Base-by-base conservation (phyloP, 1,140 invertebrate genomes). In the Drosophila sucinea region DNA sequence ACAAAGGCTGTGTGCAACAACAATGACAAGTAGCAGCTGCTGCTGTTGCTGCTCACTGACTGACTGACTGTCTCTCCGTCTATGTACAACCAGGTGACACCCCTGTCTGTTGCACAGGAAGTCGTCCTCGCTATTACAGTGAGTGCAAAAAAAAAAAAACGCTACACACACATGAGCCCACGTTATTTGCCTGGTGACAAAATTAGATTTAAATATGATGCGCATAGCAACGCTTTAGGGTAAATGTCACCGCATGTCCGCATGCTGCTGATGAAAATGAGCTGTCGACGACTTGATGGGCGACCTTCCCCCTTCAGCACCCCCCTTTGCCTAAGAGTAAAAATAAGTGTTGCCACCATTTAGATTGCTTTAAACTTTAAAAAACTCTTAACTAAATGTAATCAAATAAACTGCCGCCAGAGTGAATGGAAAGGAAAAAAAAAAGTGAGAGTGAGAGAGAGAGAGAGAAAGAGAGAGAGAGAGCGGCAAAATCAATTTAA, bases 201-300 rank as follows among this genome's bases (percentile, higher is more conserved):
- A 89, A 89, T 89, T 89, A 89, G 84, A 89, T 89, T 89, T 89
- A 89, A 89, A 89, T 87, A 84, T 72, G 83, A 65, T 64, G 67
- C 82, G 73, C 82, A 76, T 38, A 67, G 69, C 79, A 63, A 44
- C 25, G 71, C 81, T 67, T 51, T 41, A 47, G 55, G 83, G 79
- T 40, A 87, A 87, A 87, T 89, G 84, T 83, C 77, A 87, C 80
- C 80, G 60, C 84, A 74, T 87, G 84, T 89, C 80, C 80, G 80
- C 72, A 64, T 67, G 76, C 67, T 67, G 60, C 27, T 67, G 79
- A 68, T 80, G 77, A 77, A 74, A 83, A 83, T 80, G 83, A 77
- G 84, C 81, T 85, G 67, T 71, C 70, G 77, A 62, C 70, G 77
- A 62, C 73, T 38, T 63, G 41, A 38, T 38, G 35, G 10, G 17